A percentile compares a stretch with the other conserved stretches of the same genome.
These are phyloP conservation scores for Branchellion lobata DNA, from an alignment of 2,888 invertebrate genomes.

Conservation along the genomic window DNA sequence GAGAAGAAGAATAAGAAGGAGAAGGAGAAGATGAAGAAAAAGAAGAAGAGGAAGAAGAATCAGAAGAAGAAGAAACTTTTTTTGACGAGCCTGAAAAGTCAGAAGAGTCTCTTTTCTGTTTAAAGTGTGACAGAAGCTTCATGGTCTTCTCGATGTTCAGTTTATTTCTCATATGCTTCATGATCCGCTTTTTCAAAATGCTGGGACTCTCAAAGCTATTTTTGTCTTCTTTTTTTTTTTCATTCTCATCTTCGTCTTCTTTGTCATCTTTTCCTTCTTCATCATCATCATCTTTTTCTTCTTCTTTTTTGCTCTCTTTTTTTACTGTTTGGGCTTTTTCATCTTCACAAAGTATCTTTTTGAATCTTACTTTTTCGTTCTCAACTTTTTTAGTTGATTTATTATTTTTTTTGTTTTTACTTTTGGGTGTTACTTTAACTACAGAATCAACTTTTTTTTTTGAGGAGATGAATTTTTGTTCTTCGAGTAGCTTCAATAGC, in stretches of 20 bases:
- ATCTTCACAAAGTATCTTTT: background rate
- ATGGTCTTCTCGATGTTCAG: background rate
- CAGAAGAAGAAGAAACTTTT: background rate
- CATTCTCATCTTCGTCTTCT: no score
- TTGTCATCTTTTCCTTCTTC: no score
- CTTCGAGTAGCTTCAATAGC: background rate
- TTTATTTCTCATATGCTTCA: background rate
- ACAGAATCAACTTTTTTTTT: background rate
- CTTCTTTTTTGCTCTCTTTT: no score
- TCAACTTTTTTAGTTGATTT: no score
- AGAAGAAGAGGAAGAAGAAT: background rate
- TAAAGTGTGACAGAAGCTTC: background rate
- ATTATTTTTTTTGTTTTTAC: no score
- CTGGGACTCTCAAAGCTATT: background rate
- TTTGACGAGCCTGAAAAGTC: background rate
- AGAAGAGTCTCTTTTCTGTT: background rate
- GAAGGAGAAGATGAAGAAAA: background rate
- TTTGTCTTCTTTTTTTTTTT: background rate
- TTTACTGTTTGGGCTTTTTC: no score
- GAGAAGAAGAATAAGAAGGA: no score
- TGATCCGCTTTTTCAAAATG: background rate
- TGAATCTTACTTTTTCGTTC: no score
- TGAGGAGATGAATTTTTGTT: background rate
- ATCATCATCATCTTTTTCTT: no score
- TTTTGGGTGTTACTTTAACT: no score